These are phyloP conservation scores for Myotis vivesi DNA, from an alignment of 2,797 vertebrate species.

Conservation along the genomic window DNA sequence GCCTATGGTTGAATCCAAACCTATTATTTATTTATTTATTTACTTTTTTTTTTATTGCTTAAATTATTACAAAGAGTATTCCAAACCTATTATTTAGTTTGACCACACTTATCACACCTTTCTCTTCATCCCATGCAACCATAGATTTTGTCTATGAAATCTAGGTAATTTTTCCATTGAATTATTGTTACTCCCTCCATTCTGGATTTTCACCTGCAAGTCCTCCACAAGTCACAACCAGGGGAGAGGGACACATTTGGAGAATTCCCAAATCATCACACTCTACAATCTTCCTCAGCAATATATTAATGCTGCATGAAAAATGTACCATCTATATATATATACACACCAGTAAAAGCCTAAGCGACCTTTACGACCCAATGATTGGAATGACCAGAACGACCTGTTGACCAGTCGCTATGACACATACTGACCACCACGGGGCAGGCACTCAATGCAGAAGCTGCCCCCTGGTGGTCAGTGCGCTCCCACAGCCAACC, in stretches of 20 bases:
- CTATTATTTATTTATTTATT: neutral
- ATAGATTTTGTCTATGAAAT: neutral
- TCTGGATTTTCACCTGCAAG: neutral
- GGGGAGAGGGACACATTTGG: neutral
- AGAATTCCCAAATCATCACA: neutral
- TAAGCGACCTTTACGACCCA: too few species aligned
- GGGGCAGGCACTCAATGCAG: too few species aligned
- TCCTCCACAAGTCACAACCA: neutral
- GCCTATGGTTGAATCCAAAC: neutral
- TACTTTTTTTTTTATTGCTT: too few species aligned
- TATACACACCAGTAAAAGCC: too few species aligned
- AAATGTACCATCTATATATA: neutral
- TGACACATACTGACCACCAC: too few species aligned
- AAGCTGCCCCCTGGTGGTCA: too few species aligned
- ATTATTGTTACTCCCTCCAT: neutral
- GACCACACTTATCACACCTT: neutral
- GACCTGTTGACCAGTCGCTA: too few species aligned
- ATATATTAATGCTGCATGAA: neutral
- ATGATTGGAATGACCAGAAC: too few species aligned
- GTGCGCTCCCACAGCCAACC: too few species aligned
- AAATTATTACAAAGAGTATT: too few species aligned
- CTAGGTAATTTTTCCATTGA: neutral
- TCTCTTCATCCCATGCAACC: neutral
- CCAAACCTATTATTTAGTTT: neutral
- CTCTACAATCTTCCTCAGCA: neutral